Evolutionary conservation across 2,888 invertebrate species (phyloP).

Genomic region (Polyommatus icarus): DNA sequence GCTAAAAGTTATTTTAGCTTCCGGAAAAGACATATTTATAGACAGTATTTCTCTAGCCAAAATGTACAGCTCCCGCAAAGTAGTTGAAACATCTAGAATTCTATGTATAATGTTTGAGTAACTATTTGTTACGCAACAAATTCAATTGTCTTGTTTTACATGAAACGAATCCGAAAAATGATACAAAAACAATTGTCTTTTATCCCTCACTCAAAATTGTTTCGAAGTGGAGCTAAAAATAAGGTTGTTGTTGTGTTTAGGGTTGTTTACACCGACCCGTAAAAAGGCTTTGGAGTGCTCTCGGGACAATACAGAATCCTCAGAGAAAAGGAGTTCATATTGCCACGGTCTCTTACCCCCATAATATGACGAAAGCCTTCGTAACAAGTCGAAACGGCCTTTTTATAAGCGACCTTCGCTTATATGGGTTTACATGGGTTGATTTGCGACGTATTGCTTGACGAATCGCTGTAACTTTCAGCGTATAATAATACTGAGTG

Average conservation of each 20-base stretch:
- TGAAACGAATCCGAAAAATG: not conserved
- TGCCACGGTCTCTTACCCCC: not conserved
- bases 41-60: too few species aligned
- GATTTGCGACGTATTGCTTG: not conserved
- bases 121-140: not conserved
- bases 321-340: not conserved
- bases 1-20: too few species aligned
- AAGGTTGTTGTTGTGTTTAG: not conserved
- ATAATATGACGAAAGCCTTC: not conserved
- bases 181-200: not conserved
- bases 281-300: not conserved
- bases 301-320: not conserved
- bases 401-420: not conserved
- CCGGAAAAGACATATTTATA: too few species aligned
- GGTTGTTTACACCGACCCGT: not conserved
- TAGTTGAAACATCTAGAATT: too few species aligned
- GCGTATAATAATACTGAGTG: too few species aligned
- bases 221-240: slow-evolving; percentile 6
- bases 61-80: too few species aligned
- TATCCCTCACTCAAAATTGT: not conserved
- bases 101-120: not conserved
- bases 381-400: not conserved
- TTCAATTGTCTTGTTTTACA: too few species aligned
- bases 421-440: not conserved
- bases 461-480: too few species aligned